These are phyloP conservation scores for Eilema depressum DNA, from an alignment of 2,888 invertebrate genomes.

Conservation along the genomic window DNA sequence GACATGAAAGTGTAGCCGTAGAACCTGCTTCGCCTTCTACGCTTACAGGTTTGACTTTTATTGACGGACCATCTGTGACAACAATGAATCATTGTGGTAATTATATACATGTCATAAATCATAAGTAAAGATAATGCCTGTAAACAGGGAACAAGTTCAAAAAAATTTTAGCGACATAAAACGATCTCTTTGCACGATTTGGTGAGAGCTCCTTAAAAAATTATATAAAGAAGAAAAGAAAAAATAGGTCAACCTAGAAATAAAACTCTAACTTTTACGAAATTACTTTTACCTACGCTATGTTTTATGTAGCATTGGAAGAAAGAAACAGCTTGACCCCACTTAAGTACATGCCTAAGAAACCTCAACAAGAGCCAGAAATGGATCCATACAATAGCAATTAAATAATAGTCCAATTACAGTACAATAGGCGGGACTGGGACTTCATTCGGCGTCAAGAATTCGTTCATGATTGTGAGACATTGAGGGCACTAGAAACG, in stretches of 20 bases:
- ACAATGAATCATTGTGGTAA: background rate
- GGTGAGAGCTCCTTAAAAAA: too few species aligned
- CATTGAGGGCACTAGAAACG: constrained; percentile 40
- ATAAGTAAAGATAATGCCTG: too few species aligned
- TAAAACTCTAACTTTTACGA: too few species aligned
- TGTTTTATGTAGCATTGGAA: background rate
- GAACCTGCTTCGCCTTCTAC: constrained; percentile 93
- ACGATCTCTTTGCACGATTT: too few species aligned
- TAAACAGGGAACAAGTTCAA: background rate
- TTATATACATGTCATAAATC: background rate
- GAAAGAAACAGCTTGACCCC: background rate
- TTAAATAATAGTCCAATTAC: constrained; percentile 50
- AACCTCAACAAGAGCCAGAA: background rate
- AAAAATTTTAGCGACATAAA: background rate
- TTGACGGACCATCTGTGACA: constrained; percentile 92
- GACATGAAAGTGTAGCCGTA: constrained; percentile 92
- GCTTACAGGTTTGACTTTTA: constrained; percentile 91
- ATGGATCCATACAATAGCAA: constrained; percentile 32
- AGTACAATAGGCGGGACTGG: constrained; percentile 41
- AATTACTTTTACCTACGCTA: background rate
- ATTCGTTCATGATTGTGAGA: constrained; percentile 48
- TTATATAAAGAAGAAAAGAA: too few species aligned
- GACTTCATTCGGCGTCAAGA: constrained; percentile 44
- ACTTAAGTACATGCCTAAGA: background rate
- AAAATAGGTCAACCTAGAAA: too few species aligned